phyloP scores from a whole-genome alignment of 2,113 vertebrate genomes.

The Electrona antarctica region DNA sequence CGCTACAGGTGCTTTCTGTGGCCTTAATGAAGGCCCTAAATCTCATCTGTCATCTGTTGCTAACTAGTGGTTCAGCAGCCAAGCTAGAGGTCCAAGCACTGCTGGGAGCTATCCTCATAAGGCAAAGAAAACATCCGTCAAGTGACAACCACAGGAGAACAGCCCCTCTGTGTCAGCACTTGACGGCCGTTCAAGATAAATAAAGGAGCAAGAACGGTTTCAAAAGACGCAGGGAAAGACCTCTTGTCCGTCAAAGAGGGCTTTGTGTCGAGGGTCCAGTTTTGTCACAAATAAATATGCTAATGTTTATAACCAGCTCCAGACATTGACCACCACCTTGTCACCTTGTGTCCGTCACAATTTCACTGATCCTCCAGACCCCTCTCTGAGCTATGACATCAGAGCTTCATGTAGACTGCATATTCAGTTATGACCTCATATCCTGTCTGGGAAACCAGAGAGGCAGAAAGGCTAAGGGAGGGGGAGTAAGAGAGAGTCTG shows the following conservation, averaged over 20 bases:
- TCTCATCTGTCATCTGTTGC: conserved; percentile 58
- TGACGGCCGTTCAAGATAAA: conserved; percentile 64
- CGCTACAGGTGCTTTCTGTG: conserved; percentile 60
- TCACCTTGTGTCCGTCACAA: conserved; percentile 48
- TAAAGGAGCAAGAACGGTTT: conserved; percentile 48
- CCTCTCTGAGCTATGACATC: conserved; percentile 45
- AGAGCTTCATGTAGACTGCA: conserved; percentile 46
- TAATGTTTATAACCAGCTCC: conserved; percentile 31
- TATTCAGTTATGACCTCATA: conserved; percentile 75
- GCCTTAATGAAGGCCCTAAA: conserved; percentile 69
- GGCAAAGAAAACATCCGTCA: conserved; percentile 63
- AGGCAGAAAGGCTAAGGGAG: conserved; percentile 31
- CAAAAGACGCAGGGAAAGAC: conserved; percentile 27
- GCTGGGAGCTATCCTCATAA: conserved; percentile 48
- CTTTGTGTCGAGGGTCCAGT: conserved; percentile 27
- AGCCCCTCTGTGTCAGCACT: conserved; percentile 47
- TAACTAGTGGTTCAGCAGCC: conserved; percentile 50
- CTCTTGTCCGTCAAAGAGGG: conserved; percentile 44
- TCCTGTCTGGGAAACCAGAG: conserved; percentile 72
- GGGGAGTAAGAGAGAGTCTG: conserved; percentile 43
- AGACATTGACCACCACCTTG: conserved; percentile 16
- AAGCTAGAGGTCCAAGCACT: conserved; percentile 36
- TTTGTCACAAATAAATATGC: conserved; percentile 35
- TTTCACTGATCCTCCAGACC: conserved; percentile 50
- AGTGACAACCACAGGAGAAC: conserved; percentile 43